Percentiles rank a stretch among this genome's conserved stretches.
Conservation (phyloP, 2,113 vertebrate genomes). For the Butorides virescens region DNA sequence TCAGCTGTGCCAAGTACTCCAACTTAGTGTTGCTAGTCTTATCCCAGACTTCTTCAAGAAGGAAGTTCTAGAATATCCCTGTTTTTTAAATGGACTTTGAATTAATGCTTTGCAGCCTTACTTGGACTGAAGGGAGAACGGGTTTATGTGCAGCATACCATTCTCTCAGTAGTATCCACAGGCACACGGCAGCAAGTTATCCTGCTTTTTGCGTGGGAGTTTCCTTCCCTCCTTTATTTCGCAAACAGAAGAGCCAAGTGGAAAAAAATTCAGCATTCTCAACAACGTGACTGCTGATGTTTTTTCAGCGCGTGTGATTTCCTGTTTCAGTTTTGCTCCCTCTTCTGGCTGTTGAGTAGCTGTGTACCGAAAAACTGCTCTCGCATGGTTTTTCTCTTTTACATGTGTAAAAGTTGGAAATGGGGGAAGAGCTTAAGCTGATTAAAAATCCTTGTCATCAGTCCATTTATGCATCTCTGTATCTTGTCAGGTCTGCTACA, state of each 20-base stretch:
- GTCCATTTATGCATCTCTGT: not conserved
- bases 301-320: not conserved
- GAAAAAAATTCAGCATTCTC: not conserved
- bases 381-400: not conserved
- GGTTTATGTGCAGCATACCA: not conserved
- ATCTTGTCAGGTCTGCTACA: conserved; percentile 89
- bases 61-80: not conserved
- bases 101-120: not conserved
- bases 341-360: not conserved
- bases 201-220: not conserved
- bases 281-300: not conserved
- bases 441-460: not conserved
- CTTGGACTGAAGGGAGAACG: not conserved
- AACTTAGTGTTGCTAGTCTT: not conserved
- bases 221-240: not conserved
- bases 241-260: not conserved
- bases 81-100: not conserved
- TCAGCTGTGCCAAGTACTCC: not conserved
- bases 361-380: not conserved
- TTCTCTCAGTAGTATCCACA: not conserved
- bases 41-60: not conserved
- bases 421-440: not conserved
- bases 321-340: not conserved
- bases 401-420: not conserved
- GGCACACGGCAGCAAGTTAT: not conserved